Percentiles rank a stretch among this genome's conserved stretches.
phyloP scores from a whole-genome alignment of 2,888 invertebrate species.

The Hemithea aestivaria region DNA sequence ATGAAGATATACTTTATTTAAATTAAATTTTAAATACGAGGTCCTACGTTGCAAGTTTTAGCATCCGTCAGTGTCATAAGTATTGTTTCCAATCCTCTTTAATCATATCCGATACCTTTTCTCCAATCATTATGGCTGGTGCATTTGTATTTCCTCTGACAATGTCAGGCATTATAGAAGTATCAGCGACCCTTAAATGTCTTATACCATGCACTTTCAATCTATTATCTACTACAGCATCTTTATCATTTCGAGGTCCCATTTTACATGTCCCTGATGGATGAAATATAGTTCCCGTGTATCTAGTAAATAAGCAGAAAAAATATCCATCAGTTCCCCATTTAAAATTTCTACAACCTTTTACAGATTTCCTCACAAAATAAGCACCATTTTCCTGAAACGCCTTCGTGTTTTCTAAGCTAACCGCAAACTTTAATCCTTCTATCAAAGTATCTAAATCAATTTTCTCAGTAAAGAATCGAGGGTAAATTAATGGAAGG shows the following conservation, averaged over 20 bases:
- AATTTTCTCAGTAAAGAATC: slow-evolving; percentile 79
- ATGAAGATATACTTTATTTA: no score
- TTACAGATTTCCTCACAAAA: slow-evolving; percentile 75
- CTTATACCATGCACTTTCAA: slow-evolving; percentile 52
- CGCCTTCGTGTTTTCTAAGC: slow-evolving; percentile 75
- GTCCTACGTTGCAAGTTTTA: no score
- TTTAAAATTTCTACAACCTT: slow-evolving; percentile 70
- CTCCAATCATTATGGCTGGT: slow-evolving; percentile 90
- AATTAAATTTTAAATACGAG: no score
- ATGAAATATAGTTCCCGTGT: slow-evolving; percentile 77
- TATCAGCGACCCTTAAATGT: slow-evolving; percentile 84
- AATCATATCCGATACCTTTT: slow-evolving; percentile 67
- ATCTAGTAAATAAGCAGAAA: slow-evolving; percentile 81
- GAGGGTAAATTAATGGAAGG: slow-evolving; percentile 84
- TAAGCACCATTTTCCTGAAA: slow-evolving; percentile 75
- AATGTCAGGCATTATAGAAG: slow-evolving; percentile 89
- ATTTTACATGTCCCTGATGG: slow-evolving; percentile 63
- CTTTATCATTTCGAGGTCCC: slow-evolving; percentile 56
- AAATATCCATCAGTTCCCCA: slow-evolving; percentile 82
- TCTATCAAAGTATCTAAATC: slow-evolving; percentile 81
- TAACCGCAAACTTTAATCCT: slow-evolving; percentile 78
- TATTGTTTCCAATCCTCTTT: slow-evolving; percentile 55
- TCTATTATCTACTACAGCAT: slow-evolving; percentile 55
- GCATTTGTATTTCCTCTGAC: slow-evolving; percentile 91
- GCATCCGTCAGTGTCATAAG: no score